A percentile compares a stretch with the other conserved stretches of the same genome.
phyloP scores from a whole-genome alignment of 2,888 invertebrate genomes.

The Osedax frankpressi region DNA sequence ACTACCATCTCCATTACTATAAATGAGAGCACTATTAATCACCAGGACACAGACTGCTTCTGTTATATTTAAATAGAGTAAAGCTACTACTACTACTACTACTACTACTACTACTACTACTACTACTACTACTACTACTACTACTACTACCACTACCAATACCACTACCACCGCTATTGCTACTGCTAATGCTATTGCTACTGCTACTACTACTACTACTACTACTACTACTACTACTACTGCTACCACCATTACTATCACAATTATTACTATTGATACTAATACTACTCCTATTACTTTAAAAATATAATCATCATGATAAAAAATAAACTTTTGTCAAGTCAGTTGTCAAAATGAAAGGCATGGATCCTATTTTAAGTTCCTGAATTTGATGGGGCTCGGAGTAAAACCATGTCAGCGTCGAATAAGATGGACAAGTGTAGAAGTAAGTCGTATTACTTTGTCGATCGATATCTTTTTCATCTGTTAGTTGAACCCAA shows the following conservation, averaged over 20 bases:
- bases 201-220: not conserved
- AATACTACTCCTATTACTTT: not conserved
- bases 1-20: no score
- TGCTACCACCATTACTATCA: not conserved
- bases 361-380: not conserved
- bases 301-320: no score
- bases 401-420: not conserved
- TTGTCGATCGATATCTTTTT: not conserved
- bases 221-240: not conserved
- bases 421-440: not conserved
- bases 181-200: not conserved
- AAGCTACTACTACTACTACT: not conserved
- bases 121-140: not conserved
- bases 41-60: no score
- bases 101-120: not conserved
- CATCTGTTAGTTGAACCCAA: not conserved
- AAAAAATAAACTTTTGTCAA: no score
- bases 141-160: not conserved
- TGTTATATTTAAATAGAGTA: no score
- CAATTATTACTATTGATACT: not conserved
- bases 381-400: not conserved
- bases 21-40: no score
- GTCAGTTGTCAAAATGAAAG: not conserved
- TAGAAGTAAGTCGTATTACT: not conserved
- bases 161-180: not conserved